These are phyloP conservation scores for Tichodroma muraria DNA, from an alignment of 2,113 vertebrate genomes.

Conservation along the genomic window DNA sequence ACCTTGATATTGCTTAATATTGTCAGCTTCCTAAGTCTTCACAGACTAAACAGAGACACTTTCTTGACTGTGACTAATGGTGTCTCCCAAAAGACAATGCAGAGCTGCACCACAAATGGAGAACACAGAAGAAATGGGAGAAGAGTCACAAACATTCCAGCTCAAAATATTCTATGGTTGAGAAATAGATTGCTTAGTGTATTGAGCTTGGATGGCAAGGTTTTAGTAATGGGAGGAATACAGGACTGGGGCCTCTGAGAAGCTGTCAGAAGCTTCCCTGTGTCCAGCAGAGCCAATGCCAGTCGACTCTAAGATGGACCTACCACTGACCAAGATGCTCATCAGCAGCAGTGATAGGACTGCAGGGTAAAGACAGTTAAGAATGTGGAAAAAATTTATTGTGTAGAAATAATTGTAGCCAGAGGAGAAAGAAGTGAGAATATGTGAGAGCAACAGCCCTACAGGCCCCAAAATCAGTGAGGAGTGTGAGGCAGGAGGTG, in stretches of 20 bases:
- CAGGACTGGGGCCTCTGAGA: neutral
- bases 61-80: neutral
- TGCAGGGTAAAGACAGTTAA: neutral
- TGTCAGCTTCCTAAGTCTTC: neutral
- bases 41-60: neutral
- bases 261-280: neutral
- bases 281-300: neutral
- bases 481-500: rapidly evolving
- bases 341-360: neutral
- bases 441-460: neutral
- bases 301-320: neutral
- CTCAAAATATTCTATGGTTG: neutral
- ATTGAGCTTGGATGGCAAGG: neutral
- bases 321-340: neutral
- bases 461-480: neutral
- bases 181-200: neutral
- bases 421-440: neutral
- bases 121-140: neutral
- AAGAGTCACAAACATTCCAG: neutral
- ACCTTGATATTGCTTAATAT: neutral
- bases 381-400: neutral
- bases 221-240: neutral
- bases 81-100: neutral
- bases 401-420: neutral
- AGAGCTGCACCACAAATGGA: neutral